A percentile compares a stretch with the other conserved stretches of the same genome.
These are phyloP conservation scores for Anthophora plumipes DNA, from an alignment of 2,888 invertebrate species.

Conservation along the genomic window DNA sequence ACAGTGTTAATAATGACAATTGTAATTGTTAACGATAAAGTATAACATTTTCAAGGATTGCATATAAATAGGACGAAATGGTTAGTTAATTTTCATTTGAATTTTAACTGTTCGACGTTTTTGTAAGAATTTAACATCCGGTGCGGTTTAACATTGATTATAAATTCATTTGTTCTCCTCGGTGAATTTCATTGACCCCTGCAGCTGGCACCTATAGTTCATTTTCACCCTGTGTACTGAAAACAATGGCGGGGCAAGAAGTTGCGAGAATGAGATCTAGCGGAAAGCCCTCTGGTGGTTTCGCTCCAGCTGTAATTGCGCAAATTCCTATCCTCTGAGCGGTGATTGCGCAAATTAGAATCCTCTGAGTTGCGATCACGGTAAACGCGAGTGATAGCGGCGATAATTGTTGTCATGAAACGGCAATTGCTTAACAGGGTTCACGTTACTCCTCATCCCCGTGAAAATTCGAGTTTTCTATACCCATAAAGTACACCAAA, in stretches of 20 bases:
- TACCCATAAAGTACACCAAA: background rate
- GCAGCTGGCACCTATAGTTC: background rate
- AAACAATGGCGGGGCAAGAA: conserved; percentile 26
- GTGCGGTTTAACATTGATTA: background rate
- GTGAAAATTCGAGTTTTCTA: background rate
- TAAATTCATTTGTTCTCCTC: background rate
- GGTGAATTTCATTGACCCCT: background rate
- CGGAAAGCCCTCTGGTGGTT: conserved; percentile 30
- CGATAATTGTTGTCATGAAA: conserved; percentile 20
- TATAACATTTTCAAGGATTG: too few species aligned
- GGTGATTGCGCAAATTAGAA: conserved; percentile 34
- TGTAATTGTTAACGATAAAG: too few species aligned
- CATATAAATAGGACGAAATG: too few species aligned
- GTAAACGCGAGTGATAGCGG: conserved; percentile 1
- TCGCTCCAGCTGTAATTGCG: conserved; percentile 29
- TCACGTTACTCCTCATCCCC: background rate
- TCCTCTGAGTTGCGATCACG: conserved; percentile 28
- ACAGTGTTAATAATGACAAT: too few species aligned
- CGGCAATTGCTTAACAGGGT: conserved; percentile 3
- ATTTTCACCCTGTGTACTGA: background rate
- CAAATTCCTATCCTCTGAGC: conserved; percentile 40
- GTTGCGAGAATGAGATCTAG: conserved; percentile 10
- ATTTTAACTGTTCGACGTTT: too few species aligned
- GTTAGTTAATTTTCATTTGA: too few species aligned
- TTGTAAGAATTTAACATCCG: too few species aligned